phyloP scores from a whole-genome alignment of 2,888 invertebrate genomes.

The Eupsilia transversa region DNA sequence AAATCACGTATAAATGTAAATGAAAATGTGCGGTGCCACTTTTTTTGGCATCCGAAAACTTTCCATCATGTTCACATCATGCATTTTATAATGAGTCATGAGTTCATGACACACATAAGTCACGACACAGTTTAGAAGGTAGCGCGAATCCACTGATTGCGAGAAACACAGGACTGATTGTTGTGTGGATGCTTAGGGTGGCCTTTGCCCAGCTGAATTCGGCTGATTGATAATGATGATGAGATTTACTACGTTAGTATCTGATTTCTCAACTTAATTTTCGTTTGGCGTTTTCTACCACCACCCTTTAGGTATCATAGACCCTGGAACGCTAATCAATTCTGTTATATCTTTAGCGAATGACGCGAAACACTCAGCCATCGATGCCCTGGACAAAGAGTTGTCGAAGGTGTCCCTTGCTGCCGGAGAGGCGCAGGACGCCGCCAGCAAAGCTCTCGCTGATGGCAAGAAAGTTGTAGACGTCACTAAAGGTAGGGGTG shows the following conservation, averaged over 20 bases:
- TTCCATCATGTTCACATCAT: neutral
- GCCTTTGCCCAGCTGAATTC: neutral
- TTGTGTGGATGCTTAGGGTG: neutral
- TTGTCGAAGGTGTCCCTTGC: constrained; percentile 87
- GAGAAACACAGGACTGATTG: neutral
- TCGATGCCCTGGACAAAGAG: constrained; percentile 89
- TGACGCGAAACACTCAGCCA: constrained; percentile 87
- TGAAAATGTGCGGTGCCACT: neutral
- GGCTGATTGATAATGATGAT: neutral
- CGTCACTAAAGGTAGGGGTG: constrained; percentile 83
- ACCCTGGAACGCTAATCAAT: neutral
- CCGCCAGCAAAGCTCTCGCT: constrained; percentile 85
- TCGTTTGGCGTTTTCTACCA: neutral
- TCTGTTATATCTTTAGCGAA: constrained; percentile 73
- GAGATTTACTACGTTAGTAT: neutral
- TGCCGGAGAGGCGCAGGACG: constrained; percentile 86
- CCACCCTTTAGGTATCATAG: neutral
- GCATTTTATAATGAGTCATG: neutral
- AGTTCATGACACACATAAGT: too few species aligned
- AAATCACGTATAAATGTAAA: constrained; percentile 4
- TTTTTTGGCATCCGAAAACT: constrained; percentile 1
- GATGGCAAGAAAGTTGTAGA: constrained; percentile 88
- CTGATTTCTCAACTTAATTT: neutral
- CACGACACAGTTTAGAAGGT: neutral
- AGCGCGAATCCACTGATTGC: too few species aligned